Conservation (phyloP, 2,113 vertebrate species). For the Malaclemys terrapin region DNA sequence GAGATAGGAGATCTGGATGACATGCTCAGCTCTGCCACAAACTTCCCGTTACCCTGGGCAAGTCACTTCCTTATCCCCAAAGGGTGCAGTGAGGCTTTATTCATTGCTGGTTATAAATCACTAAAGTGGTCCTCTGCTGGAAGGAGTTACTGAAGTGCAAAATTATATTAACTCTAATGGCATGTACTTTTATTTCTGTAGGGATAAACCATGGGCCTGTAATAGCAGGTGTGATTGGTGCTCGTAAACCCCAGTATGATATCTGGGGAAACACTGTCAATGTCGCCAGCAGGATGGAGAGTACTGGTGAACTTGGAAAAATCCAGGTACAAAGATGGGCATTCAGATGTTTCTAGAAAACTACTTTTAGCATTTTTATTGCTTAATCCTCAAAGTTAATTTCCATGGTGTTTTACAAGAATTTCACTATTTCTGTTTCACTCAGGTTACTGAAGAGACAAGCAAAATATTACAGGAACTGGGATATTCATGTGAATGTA, state of each 20-base stretch:
- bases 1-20: not conserved
- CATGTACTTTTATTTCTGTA: slow-evolving; percentile 50
- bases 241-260: slow-evolving; percentile 98
- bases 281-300: slow-evolving; percentile 98
- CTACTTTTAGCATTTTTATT: not conserved
- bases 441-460: slow-evolving; percentile 95
- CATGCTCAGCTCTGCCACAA: not conserved
- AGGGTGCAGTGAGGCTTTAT: not conserved
- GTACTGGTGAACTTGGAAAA: slow-evolving; percentile 94
- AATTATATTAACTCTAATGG: not conserved
- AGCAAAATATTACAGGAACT: slow-evolving; percentile 86
- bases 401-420: not conserved
- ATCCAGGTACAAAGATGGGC: slow-evolving; percentile 87
- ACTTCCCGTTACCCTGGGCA: not conserved
- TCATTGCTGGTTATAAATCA: not conserved
- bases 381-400: not conserved
- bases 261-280: slow-evolving; percentile 99
- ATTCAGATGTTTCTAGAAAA: not conserved
- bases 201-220: slow-evolving; percentile 97
- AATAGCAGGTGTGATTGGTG: slow-evolving; percentile 97
- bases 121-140: not conserved
- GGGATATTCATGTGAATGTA: slow-evolving; percentile 95
- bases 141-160: not conserved
- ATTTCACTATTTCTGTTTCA: slow-evolving; percentile 31
- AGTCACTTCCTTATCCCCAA: not conserved